These are phyloP conservation scores for Beroe ovata DNA, from an alignment of 37 sponge, comb jelly and placozoan species.

Conservation along the genomic window DNA sequence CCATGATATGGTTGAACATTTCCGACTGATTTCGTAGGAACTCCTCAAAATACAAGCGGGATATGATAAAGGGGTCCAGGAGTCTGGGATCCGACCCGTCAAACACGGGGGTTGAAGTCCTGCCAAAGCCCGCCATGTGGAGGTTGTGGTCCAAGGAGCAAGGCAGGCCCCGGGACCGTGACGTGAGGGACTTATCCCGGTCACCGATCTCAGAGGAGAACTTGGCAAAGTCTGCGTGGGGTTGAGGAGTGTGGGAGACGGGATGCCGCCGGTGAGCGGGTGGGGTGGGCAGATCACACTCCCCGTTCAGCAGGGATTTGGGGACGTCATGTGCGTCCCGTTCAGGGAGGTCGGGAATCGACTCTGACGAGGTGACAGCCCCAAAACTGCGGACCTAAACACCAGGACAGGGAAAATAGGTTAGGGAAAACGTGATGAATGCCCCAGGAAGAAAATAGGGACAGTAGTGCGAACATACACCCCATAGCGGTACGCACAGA, in stretches of 20 bases:
- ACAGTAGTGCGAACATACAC: too few species aligned
- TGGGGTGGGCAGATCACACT: not conserved
- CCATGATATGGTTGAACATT: constrained; percentile 16
- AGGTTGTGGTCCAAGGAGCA: not conserved
- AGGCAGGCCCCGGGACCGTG: not conserved
- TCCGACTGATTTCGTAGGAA: constrained; percentile 61
- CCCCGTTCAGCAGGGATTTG: not conserved
- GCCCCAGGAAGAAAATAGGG: too few species aligned
- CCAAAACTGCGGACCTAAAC: constrained; percentile 40
- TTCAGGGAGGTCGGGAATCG: not conserved
- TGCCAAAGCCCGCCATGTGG: not conserved
- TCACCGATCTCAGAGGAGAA: not conserved
- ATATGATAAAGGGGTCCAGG: constrained; percentile 8
- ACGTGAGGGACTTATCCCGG: constrained; percentile 47
- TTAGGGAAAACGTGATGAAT: too few species aligned
- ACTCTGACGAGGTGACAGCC: constrained; percentile 17
- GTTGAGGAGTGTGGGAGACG: not conserved
- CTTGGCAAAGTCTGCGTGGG: constrained; percentile 6
- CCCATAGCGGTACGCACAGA: too few species aligned
- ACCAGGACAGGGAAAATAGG: too few species aligned
- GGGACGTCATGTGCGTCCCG: not conserved
- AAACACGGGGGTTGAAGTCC: not conserved
- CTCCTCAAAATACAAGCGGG: constrained; percentile 53
- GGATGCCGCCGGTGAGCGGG: not conserved
- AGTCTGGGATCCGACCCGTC: not conserved